Evolutionary conservation across 2,113 vertebrate species (phyloP).

Genomic region (Campylomormyrus tamandua): DNA sequence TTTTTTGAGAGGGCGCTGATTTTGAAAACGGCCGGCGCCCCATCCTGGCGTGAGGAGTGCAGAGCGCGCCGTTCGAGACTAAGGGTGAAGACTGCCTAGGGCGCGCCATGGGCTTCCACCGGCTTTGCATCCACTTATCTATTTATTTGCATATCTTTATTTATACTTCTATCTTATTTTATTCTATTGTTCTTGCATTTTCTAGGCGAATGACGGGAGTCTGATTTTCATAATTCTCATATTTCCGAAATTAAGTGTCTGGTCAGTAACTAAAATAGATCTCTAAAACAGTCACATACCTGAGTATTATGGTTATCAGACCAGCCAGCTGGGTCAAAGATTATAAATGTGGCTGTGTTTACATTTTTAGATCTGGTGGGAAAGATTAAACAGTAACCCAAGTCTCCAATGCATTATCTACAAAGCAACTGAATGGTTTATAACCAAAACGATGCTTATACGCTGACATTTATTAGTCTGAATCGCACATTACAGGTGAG

Average conservation of each 20-base stretch:
- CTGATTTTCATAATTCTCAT: not conserved
- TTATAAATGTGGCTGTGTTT: not conserved
- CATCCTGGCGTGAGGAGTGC: not conserved
- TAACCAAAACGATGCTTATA: not conserved
- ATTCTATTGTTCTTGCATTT: not conserved
- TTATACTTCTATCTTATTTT: not conserved
- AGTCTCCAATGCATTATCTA: not conserved
- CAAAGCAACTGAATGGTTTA: not conserved
- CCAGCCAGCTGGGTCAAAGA: not conserved
- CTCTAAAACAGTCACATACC: not conserved
- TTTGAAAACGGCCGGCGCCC: not conserved
- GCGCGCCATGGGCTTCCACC: not conserved
- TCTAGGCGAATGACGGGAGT: not conserved
- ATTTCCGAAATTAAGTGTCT: not conserved
- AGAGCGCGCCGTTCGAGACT: not conserved
- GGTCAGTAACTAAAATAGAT: not conserved
- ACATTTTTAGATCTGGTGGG: not conserved
- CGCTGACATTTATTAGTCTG: not conserved
- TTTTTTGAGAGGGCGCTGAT: not conserved
- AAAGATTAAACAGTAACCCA: not conserved
- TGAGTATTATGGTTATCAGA: not conserved
- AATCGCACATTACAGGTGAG: not conserved
- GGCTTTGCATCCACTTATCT: not conserved
- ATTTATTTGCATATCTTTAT: not conserved
- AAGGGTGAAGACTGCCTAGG: not conserved